phyloP scores from a whole-genome alignment of 2,888 invertebrate species.

The Spatulosminthurus flaviceps region DNA sequence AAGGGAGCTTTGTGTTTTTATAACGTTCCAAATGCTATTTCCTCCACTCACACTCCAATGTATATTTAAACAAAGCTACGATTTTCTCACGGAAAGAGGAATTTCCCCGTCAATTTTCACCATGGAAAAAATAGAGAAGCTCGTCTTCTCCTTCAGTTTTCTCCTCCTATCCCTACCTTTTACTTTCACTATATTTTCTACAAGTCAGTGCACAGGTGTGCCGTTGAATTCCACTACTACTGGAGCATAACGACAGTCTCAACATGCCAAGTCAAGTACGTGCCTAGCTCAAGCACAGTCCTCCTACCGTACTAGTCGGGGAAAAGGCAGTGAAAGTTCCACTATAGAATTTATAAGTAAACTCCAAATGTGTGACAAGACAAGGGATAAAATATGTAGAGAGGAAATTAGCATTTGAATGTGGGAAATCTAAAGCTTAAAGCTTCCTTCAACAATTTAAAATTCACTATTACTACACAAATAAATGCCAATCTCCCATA shows the following conservation, averaged over 20 bases:
- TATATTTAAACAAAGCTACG: neutral
- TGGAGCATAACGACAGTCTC: no score
- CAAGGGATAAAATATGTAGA: constrained; percentile 34
- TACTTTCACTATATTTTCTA: neutral
- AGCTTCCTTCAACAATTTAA: no score
- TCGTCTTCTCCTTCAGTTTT: neutral
- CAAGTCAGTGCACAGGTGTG: neutral
- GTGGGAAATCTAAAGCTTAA: neutral
- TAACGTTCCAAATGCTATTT: constrained; percentile 12
- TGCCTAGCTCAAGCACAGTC: no score
- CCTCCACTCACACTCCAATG: constrained; percentile 14
- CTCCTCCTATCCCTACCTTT: neutral
- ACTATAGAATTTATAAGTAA: neutral
- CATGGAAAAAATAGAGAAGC: neutral
- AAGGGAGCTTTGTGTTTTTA: constrained; percentile 26
- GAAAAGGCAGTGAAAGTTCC: no score
- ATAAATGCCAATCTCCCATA: no score
- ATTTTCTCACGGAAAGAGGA: neutral
- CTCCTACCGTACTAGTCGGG: no score
- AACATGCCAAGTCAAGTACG: no score
- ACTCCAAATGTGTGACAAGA: constrained; percentile 22
- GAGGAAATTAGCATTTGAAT: neutral
- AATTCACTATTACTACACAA: no score
- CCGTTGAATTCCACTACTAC: no score
- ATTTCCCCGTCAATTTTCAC: neutral